phyloP scores from a whole-genome alignment of 2,888 invertebrate species.

The Diadegma fenestrale region DNA sequence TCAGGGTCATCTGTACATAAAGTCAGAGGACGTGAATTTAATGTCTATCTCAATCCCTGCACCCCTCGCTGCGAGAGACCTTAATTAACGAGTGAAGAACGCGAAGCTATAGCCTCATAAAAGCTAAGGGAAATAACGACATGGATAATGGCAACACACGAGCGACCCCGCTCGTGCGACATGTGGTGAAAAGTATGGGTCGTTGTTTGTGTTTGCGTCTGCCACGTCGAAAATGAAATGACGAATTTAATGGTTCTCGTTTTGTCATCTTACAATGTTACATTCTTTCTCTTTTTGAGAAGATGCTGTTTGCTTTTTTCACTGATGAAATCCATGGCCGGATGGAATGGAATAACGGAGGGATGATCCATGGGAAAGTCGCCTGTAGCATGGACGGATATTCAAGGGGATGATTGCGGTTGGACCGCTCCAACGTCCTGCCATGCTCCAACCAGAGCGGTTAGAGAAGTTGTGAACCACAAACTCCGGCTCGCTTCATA shows the following conservation, averaged over 20 bases:
- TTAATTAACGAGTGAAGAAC: conserved; percentile 80
- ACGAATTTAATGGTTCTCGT: conserved; percentile 77
- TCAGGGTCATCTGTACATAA: conserved; percentile 43
- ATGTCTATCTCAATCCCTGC: conserved; percentile 61
- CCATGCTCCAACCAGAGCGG: conserved; percentile 1
- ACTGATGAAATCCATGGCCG: conserved; percentile 53
- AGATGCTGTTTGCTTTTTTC: conserved; percentile 22
- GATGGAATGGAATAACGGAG: conserved; percentile 3
- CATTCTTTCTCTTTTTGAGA: background rate
- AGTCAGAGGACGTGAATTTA: background rate
- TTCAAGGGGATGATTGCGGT: conserved; percentile 29
- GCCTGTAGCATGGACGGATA: background rate
- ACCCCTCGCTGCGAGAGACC: conserved; percentile 66
- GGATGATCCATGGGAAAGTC: background rate
- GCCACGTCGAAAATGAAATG: conserved; percentile 69
- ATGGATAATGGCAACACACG: conserved; percentile 57
- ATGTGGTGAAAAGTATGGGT: background rate
- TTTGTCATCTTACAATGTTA: conserved; percentile 60
- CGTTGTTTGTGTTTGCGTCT: conserved; percentile 22
- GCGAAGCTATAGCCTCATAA: conserved; percentile 79
- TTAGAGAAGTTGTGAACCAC: conserved; percentile 8
- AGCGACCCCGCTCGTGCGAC: conserved; percentile 47
- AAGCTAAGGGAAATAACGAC: conserved; percentile 76
- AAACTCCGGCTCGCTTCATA: background rate
- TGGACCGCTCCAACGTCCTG: conserved; percentile 10